These are phyloP conservation scores for Siphonodentalium dalli DNA, from an alignment of 2,888 invertebrate genomes.

Conservation along the genomic window DNA sequence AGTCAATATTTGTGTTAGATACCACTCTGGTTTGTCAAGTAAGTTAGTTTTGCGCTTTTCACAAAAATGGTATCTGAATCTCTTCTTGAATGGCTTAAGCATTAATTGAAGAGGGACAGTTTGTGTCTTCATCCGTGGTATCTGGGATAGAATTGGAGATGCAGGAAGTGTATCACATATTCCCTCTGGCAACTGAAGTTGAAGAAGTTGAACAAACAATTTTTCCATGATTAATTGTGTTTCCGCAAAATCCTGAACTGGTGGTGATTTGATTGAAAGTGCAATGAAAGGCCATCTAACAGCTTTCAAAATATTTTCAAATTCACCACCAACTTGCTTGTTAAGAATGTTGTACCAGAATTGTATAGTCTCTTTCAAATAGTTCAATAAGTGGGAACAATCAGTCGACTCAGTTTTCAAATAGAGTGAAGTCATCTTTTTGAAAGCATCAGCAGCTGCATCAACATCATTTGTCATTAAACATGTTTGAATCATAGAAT, in stretches of 20 bases:
- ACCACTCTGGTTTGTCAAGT: slow-evolving; percentile 94
- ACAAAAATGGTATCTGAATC: slow-evolving; percentile 89
- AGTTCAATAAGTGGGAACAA: slow-evolving; percentile 69
- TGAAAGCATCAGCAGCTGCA: slow-evolving; percentile 56
- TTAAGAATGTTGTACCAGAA: slow-evolving; percentile 86
- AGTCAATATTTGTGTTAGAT: slow-evolving; percentile 86
- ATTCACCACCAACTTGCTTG: slow-evolving; percentile 80
- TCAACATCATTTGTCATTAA: slow-evolving; percentile 51
- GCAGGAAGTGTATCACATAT: too few relatives aligned
- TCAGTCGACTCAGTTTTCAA: slow-evolving; percentile 68
- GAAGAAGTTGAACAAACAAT: slow-evolving; percentile 75
- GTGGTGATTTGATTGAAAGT: slow-evolving; percentile 69
- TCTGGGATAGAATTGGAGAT: slow-evolving; percentile 17
- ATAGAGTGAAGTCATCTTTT: slow-evolving; percentile 60
- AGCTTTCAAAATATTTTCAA: slow-evolving; percentile 77
- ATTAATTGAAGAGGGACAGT: slow-evolving; percentile 78
- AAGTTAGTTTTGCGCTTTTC: slow-evolving; percentile 87
- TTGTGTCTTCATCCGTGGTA: slow-evolving; percentile 55
- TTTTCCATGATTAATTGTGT: slow-evolving; percentile 73
- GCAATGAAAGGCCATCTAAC: slow-evolving; percentile 86
- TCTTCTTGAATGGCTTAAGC: slow-evolving; percentile 79
- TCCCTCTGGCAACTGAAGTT: slow-evolving; percentile 77
- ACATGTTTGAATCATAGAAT: slow-evolving; percentile 58
- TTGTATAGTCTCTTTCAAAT: slow-evolving; percentile 75
- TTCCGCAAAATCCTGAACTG: slow-evolving; percentile 44